phyloP scores from a whole-genome alignment of 92 coral and sea anemone species.

The Zoanthus gigantus region DNA sequence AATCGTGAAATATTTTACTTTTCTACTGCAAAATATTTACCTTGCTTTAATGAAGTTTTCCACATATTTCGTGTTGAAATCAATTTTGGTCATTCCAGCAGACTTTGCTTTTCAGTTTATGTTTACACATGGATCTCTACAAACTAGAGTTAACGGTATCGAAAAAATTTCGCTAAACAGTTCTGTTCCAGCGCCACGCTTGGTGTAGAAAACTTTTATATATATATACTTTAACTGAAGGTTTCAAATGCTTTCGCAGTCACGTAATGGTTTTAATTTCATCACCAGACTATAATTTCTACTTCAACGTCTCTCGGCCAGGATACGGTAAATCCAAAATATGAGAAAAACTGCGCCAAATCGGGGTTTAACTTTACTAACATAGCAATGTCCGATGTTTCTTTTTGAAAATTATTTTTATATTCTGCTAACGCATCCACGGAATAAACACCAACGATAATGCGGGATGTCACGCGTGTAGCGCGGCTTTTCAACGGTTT shows the following conservation, averaged over 20 bases:
- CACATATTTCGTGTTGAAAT: slow-evolving; percentile 1
- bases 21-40: background rate
- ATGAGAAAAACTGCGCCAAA: background rate
- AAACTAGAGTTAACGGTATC: background rate
- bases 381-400: background rate
- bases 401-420: background rate
- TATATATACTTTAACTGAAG: background rate
- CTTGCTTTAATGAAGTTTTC: slow-evolving; percentile 25
- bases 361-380: background rate
- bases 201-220: background rate
- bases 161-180: background rate
- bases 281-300: background rate
- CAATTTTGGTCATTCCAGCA: slow-evolving; percentile 17
- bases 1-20: background rate
- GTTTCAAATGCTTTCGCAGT: slow-evolving; percentile 10
- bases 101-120: background rate
- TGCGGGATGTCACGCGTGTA: background rate
- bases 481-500: no score
- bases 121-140: background rate
- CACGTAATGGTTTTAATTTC: slow-evolving; percentile 24
- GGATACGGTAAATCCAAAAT: background rate
- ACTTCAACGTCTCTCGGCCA: background rate
- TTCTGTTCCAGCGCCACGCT: slow-evolving; percentile 21
- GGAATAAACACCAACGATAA: background rate
- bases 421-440: background rate